Base-by-base conservation (phyloP, 2,113 vertebrate genomes). In the Enhydra lutris region DNA sequence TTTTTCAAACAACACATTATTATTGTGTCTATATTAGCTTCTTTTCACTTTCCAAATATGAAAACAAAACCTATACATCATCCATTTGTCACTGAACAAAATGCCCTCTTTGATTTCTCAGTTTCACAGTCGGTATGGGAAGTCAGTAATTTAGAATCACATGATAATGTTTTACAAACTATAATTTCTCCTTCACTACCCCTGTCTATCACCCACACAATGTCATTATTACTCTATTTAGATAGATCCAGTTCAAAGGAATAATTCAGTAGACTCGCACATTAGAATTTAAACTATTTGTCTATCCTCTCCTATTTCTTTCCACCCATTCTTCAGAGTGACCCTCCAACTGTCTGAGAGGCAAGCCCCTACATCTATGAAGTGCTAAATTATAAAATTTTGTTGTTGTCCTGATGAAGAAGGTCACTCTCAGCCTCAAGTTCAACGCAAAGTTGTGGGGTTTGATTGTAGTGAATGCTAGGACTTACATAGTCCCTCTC, bases 41-140 rank as follows among this genome's bases (percentile, higher is more conserved):
- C 5, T 74, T 89, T 97, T 39, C 21, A 90, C 83, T 95, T 79
- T 39, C n/a, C n/a, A 89, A 71, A 89, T 82, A 74, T 55, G 18
- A 67, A 87, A 55, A 24, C 1, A 61, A 85, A 97, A 81, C 2
- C 7, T 55, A 15, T 3, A 15, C 0, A 67, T 59, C 5, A n/a
- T 81, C 26, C 61, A 3, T 59, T 26, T 79, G 12, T 69, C 55
- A 34, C 5, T 55, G 74, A 47, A 8, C 6, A 87, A 89, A 87
- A 73, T 63, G 31, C 23, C 39, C 3, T 85, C 71, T 76, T 84
- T 39, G 29, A 31, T 36, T 55, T 65, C 82, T 89, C 26, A 20
- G 5, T 78, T 85, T 79, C 18, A 14, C 18, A 81, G 26, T 57
- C 14, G n/a, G 4, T 11, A 13, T 59, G 1, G 24, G 29, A 45